phyloP scores from a whole-genome alignment of 2,888 invertebrate genomes.

The Eupithecia subumbrata region DNA sequence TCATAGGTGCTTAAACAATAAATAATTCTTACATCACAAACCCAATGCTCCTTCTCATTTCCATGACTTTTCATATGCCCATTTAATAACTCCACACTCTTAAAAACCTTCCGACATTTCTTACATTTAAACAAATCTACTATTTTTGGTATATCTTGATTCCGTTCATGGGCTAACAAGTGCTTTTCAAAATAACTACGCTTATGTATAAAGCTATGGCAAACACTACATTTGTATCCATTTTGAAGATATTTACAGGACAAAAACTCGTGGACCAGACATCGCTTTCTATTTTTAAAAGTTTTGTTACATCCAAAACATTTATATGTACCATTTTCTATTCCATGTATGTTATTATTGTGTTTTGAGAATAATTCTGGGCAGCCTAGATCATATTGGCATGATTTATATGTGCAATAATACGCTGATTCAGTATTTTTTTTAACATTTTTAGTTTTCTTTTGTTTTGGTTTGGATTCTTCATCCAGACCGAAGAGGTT shows the following conservation, averaged over 20 bases:
- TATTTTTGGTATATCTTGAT: slow-evolving; percentile 59
- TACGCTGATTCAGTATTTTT: slow-evolving; percentile 45
- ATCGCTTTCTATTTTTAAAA: slow-evolving; percentile 61
- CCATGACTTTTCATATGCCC: slow-evolving; percentile 59
- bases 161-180: slow-evolving; percentile 62
- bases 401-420: slow-evolving; percentile 37
- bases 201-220: slow-evolving; percentile 63
- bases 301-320: slow-evolving; percentile 75
- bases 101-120: slow-evolving; percentile 62
- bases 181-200: slow-evolving; percentile 65
- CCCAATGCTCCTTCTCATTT: slow-evolving; percentile 60
- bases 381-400: slow-evolving; percentile 59
- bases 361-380: slow-evolving; percentile 55
- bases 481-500: slow-evolving; percentile 24
- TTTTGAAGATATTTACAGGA: slow-evolving; percentile 70
- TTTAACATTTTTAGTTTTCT: slow-evolving; percentile 38
- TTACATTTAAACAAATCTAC: slow-evolving; percentile 65
- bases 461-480: slow-evolving; percentile 18
- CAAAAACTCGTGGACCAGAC: slow-evolving; percentile 64
- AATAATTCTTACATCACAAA: slow-evolving; percentile 72
- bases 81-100: slow-evolving; percentile 58
- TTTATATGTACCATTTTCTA: slow-evolving; percentile 59
- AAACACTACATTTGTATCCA: slow-evolving; percentile 69
- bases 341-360: slow-evolving; percentile 63
- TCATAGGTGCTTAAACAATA: neutral